phyloP scores from a whole-genome alignment of 2,113 vertebrate species.

The Tyrannus savana region DNA sequence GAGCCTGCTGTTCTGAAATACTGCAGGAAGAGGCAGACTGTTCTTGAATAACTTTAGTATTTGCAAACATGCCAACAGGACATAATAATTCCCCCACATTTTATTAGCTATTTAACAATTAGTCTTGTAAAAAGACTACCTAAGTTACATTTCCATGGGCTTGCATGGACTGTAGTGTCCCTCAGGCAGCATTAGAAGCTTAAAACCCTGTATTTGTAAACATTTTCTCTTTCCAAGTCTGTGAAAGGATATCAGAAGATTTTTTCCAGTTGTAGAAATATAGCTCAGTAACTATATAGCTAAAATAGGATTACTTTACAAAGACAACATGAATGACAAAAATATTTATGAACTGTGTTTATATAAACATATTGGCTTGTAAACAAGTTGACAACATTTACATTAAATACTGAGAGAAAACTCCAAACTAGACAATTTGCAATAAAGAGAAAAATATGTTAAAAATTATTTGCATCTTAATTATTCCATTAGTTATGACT shows the following conservation, averaged over 20 bases:
- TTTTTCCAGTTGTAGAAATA: neutral
- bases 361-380: slow-evolving; percentile 44
- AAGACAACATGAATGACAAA: neutral
- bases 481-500: neutral
- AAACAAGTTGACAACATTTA: slow-evolving; percentile 11
- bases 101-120: neutral
- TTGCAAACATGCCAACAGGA: neutral
- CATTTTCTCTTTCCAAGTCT: neutral
- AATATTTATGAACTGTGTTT: slow-evolving; percentile 31
- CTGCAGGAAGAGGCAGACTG: neutral
- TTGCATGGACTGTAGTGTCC: neutral
- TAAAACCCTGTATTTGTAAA: neutral
- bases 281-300: neutral
- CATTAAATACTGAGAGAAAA: slow-evolving; percentile 2
- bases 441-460: slow-evolving; percentile 10
- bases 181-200: neutral
- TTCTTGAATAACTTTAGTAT: neutral
- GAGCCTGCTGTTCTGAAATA: neutral
- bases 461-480: neutral
- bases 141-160: neutral
- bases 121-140: neutral
- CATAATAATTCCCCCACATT: neutral
- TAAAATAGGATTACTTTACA: neutral
- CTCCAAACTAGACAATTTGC: neutral
- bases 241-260: neutral